Evolutionary conservation across 2,797 vertebrate species (phyloP).

Genomic region (Argyrosomus regius): DNA sequence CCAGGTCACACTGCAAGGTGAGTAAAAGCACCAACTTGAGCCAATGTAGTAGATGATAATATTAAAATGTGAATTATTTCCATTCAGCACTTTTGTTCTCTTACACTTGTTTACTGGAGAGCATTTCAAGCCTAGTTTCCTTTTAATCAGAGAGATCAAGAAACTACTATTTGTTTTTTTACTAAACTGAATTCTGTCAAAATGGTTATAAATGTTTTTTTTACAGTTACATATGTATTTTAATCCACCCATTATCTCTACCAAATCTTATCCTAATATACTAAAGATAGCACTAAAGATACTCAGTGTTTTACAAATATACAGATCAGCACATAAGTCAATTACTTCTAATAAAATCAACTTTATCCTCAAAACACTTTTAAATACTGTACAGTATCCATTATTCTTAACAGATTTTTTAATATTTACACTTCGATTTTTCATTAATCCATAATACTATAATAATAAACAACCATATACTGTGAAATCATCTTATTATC

Average conservation of each 20-base stretch:
- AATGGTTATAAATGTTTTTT: neutral
- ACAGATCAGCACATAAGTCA: neutral
- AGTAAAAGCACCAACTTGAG: slow-evolving; percentile 50
- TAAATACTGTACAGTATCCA: too few species aligned
- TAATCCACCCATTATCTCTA: neutral
- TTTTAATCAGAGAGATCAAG: neutral
- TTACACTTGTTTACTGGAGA: too few species aligned
- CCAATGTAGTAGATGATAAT: neutral
- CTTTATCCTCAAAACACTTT: too few species aligned
- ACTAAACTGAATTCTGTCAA: neutral
- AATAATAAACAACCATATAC: too few species aligned
- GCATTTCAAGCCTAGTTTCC: neutral
- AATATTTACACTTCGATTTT: too few species aligned
- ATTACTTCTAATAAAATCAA: too few species aligned
- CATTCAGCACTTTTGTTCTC: neutral
- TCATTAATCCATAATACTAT: too few species aligned
- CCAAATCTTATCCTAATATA: neutral
- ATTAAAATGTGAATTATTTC: neutral
- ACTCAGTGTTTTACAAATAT: neutral
- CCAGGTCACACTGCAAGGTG: slow-evolving; percentile 93
- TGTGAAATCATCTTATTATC: too few species aligned
- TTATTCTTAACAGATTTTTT: too few species aligned
- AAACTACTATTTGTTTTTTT: neutral
- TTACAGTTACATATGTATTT: neutral
- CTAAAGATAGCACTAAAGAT: neutral